These are phyloP conservation scores for Falco biarmicus DNA, from an alignment of 2,797 vertebrate species.

Conservation along the genomic window DNA sequence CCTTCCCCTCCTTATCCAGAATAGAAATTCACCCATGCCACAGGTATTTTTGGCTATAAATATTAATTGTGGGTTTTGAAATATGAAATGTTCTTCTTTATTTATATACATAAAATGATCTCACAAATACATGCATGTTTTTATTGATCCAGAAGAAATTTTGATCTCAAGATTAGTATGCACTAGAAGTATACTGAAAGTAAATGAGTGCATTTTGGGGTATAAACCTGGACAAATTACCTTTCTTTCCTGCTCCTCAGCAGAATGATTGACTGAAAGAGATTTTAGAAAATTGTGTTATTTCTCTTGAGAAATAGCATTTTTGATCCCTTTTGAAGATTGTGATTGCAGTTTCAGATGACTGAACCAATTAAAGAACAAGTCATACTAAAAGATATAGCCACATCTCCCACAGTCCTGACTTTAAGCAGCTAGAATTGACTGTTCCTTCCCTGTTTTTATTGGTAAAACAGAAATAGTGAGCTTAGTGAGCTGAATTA, in stretches of 20 bases:
- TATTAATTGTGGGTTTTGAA: neutral
- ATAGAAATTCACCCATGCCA: neutral
- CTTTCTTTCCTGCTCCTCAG: neutral
- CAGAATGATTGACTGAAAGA: neutral
- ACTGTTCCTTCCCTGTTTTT: neutral
- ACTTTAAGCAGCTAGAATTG: neutral
- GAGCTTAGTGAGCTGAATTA: neutral
- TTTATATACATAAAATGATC: neutral
- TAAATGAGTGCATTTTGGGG: neutral
- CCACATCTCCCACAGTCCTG: neutral
- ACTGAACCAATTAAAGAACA: neutral
- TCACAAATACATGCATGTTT: neutral
- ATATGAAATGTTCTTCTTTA: neutral
- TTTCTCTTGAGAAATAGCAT: neutral
- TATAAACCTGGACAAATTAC: neutral
- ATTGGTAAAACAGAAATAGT: neutral
- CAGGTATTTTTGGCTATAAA: neutral
- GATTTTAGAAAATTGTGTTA: neutral
- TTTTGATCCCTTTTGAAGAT: neutral
- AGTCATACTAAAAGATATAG: neutral
- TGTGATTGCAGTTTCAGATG: neutral
- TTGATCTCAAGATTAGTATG: neutral
- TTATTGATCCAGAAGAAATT: neutral
- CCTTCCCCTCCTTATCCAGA: neutral
- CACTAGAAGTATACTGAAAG: neutral